Conservation (phyloP, 2,113 vertebrate species). For the Petrocephalus zakoni region DNA sequence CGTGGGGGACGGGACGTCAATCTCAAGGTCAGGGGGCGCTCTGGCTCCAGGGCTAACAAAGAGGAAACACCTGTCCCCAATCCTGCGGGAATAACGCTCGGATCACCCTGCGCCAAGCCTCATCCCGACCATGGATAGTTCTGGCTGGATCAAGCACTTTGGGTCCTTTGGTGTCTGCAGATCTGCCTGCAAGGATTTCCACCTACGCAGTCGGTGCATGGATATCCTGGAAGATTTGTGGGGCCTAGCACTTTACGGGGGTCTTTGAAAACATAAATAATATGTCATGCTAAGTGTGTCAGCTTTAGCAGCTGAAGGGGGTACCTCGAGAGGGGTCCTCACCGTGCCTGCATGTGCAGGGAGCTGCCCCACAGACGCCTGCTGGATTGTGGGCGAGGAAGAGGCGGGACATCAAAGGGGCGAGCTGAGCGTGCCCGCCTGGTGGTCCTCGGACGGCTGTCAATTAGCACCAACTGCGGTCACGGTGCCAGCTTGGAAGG, state of each 20-base stretch:
- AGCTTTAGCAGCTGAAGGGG: not conserved
- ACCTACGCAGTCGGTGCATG: not conserved
- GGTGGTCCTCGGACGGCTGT: slow-evolving; percentile 70
- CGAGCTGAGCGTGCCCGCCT: slow-evolving; percentile 70
- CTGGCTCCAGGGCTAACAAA: not conserved
- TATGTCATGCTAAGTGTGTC: too few relatives aligned
- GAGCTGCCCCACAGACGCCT: not conserved
- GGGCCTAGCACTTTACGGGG: not conserved
- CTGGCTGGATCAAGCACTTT: not conserved
- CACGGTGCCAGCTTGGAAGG: slow-evolving; percentile 75
- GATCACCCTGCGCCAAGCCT: not conserved
- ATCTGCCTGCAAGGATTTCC: not conserved
- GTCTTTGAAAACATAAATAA: too few relatives aligned
- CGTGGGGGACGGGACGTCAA: not conserved
- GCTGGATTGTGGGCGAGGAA: slow-evolving; percentile 1
- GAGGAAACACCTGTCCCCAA: not conserved
- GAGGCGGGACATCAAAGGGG: not conserved
- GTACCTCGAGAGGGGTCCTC: not conserved
- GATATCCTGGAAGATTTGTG: not conserved
- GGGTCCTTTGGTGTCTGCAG: not conserved
- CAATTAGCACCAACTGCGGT: slow-evolving; percentile 84
- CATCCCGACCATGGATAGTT: not conserved
- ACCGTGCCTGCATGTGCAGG: not conserved
- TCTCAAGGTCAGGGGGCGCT: not conserved
- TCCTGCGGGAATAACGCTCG: not conserved